phyloP scores from a whole-genome alignment of 2,113 vertebrate genomes.

The Melospiza melodia region DNA sequence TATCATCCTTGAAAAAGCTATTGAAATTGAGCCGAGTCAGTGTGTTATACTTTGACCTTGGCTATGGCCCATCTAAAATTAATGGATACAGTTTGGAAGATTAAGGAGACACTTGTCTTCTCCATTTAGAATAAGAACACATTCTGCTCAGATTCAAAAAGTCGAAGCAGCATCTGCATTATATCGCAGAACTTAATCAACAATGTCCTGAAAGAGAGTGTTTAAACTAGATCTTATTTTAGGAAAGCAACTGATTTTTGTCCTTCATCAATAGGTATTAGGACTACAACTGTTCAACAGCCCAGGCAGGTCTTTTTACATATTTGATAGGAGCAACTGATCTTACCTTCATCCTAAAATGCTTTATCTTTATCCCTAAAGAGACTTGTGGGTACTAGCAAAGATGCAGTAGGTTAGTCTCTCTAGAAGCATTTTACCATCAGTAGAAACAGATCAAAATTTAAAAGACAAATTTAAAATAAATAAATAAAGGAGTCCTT shows the following conservation, averaged over 20 bases:
- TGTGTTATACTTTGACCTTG: background rate
- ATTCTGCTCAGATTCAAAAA: background rate
- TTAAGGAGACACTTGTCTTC: background rate
- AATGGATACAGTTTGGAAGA: background rate
- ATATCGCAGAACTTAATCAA: background rate
- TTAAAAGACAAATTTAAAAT: background rate
- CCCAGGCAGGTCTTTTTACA: rapidly evolving
- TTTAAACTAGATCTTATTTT: background rate
- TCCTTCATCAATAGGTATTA: background rate
- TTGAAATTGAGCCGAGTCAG: background rate
- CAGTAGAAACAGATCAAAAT: background rate
- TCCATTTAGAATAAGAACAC: background rate
- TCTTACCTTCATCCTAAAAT: background rate
- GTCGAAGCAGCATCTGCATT: background rate
- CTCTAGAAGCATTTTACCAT: background rate
- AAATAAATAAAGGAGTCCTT: background rate
- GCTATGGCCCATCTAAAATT: background rate
- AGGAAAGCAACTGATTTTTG: background rate
- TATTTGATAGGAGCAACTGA: background rate
- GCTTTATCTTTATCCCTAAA: background rate
- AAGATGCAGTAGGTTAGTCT: background rate
- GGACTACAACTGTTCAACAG: background rate
- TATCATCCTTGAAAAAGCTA: background rate
- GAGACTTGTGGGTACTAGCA: background rate
- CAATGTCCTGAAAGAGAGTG: background rate